These are phyloP conservation scores for Disparrhopalites patrizii DNA, from an alignment of 2,888 invertebrate genomes.

Conservation along the genomic window DNA sequence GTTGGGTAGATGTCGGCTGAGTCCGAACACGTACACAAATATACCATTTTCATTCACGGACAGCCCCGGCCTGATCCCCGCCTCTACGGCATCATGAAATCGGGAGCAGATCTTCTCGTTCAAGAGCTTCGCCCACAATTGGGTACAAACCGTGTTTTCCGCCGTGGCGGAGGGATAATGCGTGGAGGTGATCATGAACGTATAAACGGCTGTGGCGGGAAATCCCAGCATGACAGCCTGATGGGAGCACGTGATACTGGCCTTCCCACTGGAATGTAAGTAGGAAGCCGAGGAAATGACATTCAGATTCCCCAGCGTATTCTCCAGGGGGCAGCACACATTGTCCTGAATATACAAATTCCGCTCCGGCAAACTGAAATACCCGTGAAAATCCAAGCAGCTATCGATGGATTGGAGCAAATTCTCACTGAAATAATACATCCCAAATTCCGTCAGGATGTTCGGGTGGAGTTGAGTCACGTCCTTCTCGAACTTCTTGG, in stretches of 20 bases:
- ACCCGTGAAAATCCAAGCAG: neutral
- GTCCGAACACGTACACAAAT: neutral
- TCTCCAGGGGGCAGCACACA: constrained; percentile 2
- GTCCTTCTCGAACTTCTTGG: neutral
- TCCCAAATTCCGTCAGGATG: constrained; percentile 13
- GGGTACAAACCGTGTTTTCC: neutral
- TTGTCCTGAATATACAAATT: constrained; percentile 1
- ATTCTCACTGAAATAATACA: neutral
- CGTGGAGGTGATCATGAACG: constrained; percentile 4
- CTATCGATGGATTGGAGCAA: neutral
- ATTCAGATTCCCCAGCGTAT: neutral
- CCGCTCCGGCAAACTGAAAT: neutral
- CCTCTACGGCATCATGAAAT: neutral
- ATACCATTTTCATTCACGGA: neutral
- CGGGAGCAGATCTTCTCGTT: neutral
- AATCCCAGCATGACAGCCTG: neutral
- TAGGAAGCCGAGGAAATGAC: neutral
- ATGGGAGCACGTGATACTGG: neutral
- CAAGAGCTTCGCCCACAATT: constrained; percentile 9
- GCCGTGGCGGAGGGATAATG: neutral
- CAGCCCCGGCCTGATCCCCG: neutral
- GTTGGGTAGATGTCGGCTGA: neutral
- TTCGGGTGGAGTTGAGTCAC: neutral
- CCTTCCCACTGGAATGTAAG: constrained; percentile 6
- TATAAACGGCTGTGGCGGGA: neutral